Evolutionary conservation across 1,140 invertebrate genomes (phyloP).

Genomic region (Ceratina australensis): DNA sequence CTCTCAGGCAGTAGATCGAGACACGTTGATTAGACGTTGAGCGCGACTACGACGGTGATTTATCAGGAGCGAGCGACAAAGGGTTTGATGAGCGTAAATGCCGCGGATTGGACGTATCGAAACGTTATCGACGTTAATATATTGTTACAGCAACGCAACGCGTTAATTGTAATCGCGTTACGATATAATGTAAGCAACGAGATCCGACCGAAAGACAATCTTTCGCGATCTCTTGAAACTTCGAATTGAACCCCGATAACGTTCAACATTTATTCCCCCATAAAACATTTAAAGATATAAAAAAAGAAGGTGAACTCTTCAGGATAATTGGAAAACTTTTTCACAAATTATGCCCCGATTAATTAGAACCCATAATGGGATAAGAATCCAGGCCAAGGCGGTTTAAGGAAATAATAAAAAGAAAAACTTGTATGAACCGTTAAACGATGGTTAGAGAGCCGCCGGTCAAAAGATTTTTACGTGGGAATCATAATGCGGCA

Average conservation of each 20-base stretch:
- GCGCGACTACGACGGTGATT: slow-evolving; percentile 1
- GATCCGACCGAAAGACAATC: background rate
- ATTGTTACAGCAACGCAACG: background rate
- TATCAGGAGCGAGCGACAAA: background rate
- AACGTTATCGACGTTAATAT: background rate
- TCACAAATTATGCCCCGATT: background rate
- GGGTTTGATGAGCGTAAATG: background rate
- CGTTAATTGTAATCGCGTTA: background rate
- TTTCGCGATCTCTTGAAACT: slow-evolving; percentile 7
- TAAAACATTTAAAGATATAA: background rate
- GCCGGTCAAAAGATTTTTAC: slow-evolving; percentile 27
- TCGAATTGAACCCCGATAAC: background rate
- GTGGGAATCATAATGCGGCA: slow-evolving; percentile 57
- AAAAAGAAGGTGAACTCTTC: background rate
- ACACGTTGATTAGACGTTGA: slow-evolving; percentile 15
- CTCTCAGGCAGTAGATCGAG: slow-evolving; percentile 21
- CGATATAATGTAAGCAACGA: background rate
- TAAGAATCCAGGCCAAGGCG: background rate
- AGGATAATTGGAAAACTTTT: background rate
- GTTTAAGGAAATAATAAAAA: background rate
- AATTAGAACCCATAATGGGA: background rate
- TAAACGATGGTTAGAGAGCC: slow-evolving; percentile 24
- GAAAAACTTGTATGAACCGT: background rate
- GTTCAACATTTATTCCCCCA: background rate
- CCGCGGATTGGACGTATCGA: background rate